Percentiles rank a stretch among this genome's conserved stretches.
Conservation (phyloP, 35 echinoderm and acorn worm species). For the Heliocidaris tuberculata region DNA sequence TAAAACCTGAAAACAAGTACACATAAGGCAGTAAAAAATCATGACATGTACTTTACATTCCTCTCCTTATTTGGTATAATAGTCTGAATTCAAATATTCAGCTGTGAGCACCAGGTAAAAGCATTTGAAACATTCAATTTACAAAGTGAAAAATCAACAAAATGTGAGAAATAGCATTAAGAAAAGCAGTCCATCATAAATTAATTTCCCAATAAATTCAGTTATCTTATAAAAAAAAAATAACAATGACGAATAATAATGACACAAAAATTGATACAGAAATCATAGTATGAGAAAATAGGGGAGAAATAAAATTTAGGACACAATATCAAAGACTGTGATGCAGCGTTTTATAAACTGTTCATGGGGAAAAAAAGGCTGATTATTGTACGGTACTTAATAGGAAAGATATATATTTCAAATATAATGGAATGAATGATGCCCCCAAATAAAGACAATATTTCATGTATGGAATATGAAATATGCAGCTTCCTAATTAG, state of each 20-base stretch:
- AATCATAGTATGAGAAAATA: background rate
- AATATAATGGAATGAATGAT: too few relatives aligned
- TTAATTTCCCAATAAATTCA: background rate
- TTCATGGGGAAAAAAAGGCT: too few relatives aligned
- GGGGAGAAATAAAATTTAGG: too few relatives aligned
- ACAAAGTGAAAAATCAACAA: background rate
- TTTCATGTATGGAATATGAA: too few relatives aligned
- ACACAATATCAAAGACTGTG: too few relatives aligned
- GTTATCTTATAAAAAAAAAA: background rate
- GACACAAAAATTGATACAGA: background rate
- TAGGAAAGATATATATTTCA: too few relatives aligned
- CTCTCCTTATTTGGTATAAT: background rate
- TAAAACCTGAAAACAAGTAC: background rate
- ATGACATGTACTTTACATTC: background rate
- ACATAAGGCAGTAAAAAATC: background rate
- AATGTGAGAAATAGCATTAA: background rate
- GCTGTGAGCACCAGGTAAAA: background rate
- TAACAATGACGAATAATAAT: background rate
- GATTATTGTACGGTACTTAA: too few relatives aligned
- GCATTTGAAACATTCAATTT: background rate
- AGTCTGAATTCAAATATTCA: background rate
- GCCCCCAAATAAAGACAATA: too few relatives aligned
- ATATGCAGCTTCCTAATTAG: too few relatives aligned
- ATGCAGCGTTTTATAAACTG: too few relatives aligned
- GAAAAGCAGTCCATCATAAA: background rate